These are phyloP conservation scores for Echinops telfairi DNA, from an alignment of 2,113 vertebrate genomes.

Conservation along the genomic window DNA sequence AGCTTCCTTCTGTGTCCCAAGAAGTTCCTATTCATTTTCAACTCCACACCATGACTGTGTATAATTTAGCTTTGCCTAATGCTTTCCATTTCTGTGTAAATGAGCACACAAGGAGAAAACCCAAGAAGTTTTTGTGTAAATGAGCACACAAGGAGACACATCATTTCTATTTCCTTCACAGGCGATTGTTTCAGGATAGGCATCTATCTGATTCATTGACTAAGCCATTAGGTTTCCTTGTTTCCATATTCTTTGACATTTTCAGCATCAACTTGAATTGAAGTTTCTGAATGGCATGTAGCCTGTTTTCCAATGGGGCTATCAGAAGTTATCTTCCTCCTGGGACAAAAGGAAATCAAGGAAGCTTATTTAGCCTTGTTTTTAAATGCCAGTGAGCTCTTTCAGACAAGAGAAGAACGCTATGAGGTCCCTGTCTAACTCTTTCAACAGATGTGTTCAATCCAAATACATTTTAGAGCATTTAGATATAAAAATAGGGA, in stretches of 20 bases:
- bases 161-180: neutral
- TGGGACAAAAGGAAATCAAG: conserved; percentile 78
- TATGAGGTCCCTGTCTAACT: neutral
- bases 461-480: conserved; percentile 69
- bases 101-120: conserved; percentile 4
- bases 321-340: conserved; percentile 61
- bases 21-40: neutral
- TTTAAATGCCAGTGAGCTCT: conserved; percentile 57
- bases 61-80: neutral
- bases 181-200: conserved; percentile 30
- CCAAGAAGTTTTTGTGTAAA: too few relatives aligned
- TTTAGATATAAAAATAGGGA: conserved; percentile 74
- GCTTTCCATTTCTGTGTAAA: neutral
- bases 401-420: conserved; percentile 61
- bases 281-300: conserved; percentile 58
- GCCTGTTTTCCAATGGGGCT: conserved; percentile 17
- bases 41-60: rapidly evolving
- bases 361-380: conserved; percentile 64
- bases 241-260: conserved; percentile 48
- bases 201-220: neutral
- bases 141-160: conserved; percentile 20
- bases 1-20: neutral
- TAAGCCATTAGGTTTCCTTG: neutral
- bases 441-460: conserved; percentile 70
- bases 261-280: conserved; percentile 58